Evolutionary conservation across 1,140 invertebrate species (phyloP), one percentile per base, ranked within the genome.

Genomic region (Akabosia matsudoensis): DNA sequence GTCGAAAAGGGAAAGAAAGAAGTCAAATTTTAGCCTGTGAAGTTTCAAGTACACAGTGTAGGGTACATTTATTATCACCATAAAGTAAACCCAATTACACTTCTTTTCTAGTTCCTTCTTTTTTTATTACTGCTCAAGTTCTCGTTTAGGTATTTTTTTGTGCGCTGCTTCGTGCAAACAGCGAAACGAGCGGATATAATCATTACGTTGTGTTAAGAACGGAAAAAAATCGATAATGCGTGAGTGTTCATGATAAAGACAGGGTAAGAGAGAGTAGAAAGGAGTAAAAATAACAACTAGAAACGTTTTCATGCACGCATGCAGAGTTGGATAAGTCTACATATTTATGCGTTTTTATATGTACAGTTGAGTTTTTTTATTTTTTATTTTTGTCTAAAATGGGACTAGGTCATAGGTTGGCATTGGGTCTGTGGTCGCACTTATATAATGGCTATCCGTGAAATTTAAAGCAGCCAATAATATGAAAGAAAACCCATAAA

Each of bases 181-280:
- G 18, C 37, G 18, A 45, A n/a, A n/a, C n/a, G n/a, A n/a, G n/a
- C 24, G 14, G 54, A 16, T 61, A 61, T 10, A 16, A 61, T 22
- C 4, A n/a, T 61, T 14, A 61, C 24, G n/a, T 7, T 7, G 13
- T 61, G 24, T 61, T 61, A 61, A 61, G 37, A 61, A 61, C 10
- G 45, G 24, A 4, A 61, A 22, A 61, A 61, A 61, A 61, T 61
- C 54, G 54, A 61, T 61, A 61, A 61, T 61, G 54, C 54, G 54
- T 61, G 24, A 61, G 24, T 14, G 14, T 14, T 7, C 24, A 22
- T 61, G 18, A 45, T 45, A 45, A 45, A 45, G 37, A 18, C 37
- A 45, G 37, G 18, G 18, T 45, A 45, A n/a, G n/a, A n/a, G n/a
- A n/a, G n/a, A n/a, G n/a, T n/a, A n/a, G n/a, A n/a, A n/a, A n/a